Evolutionary conservation across 2,113 vertebrate species (phyloP), one percentile per base, ranked within the genome.

Genomic region (Taxidea taxus): DNA sequence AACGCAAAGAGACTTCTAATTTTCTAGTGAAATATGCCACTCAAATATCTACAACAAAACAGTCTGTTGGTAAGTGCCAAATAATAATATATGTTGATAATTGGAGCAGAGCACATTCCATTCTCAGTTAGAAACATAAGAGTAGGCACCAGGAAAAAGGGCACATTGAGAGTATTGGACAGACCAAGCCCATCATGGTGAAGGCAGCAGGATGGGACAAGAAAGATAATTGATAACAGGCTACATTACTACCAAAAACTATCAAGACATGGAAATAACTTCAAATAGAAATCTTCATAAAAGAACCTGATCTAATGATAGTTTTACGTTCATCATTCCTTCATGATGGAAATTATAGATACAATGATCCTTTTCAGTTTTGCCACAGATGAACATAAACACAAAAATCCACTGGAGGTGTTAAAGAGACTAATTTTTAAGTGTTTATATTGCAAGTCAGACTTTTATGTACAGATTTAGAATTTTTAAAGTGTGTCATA

Each of bases 181-280:
- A 70, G 42, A 85, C 21, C 8, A 2, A 60, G 8, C 23, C 3
- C 1, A 51, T 47, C 29, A 2, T 47, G 16, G 25, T 51, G 58
- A 54, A 86, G 7, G 6, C 6, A 0, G 1, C 9, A 9, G 10
- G 7, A 11, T 54, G 3, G 16, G 1, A 1, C 37, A 3, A 75
- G 49, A 51, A 83, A 80, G 4, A 58, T 20, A 51, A 27, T 1
- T 21, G 21, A 27, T 64, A 49, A 14, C 2, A 42, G 27, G 7
- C 25, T 68, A 16, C 16, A 13, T 93, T 39, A n/a, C 15, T 6
- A 47, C 25, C 70, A 70, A 68, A 42, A 93, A 51, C 42, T 25
- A 85, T 7, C 18, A 85, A 82, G 42, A 70, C 3, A 2, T 25
- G 3, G 11, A 90, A 90, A 86, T 51, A 49, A 39, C 8, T 74